Percentiles rank a stretch among this genome's conserved stretches.
Evolutionary conservation across 2,797 vertebrate genomes (phyloP).

Genomic region (Mus caroli): DNA sequence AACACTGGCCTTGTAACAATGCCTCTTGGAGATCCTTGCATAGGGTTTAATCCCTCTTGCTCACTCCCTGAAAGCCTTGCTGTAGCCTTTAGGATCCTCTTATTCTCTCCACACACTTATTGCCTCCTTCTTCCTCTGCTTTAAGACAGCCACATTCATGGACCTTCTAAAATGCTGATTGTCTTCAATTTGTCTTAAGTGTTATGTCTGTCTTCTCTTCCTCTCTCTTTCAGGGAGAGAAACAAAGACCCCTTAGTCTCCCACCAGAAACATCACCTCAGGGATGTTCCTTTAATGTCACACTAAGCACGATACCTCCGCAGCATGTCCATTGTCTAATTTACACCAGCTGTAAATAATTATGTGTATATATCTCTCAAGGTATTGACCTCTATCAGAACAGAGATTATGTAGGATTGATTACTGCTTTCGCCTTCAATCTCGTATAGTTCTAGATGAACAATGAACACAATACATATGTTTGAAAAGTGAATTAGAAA

Average conservation of each 20-base stretch:
- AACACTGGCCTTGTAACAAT: neutral
- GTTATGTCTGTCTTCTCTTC: neutral
- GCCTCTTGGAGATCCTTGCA: neutral
- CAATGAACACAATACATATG: neutral
- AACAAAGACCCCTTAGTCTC: neutral
- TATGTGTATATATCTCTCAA: neutral
- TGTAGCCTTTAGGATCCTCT: neutral
- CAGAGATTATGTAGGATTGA: neutral
- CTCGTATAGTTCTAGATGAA: neutral
- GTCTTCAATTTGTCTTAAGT: neutral
- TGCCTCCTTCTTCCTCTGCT: neutral
- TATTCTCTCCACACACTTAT: neutral
- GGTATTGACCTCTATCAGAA: neutral
- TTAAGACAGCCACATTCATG: neutral
- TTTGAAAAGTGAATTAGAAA: neutral
- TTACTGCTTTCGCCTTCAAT: neutral
- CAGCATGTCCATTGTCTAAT: neutral
- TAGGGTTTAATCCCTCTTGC: neutral
- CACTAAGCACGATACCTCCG: neutral
- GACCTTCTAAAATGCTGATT: neutral
- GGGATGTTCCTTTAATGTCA: neutral
- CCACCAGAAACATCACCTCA: neutral
- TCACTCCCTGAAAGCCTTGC: neutral
- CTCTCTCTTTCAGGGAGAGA: neutral
- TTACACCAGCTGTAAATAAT: conserved; percentile 3